phyloP scores from a whole-genome alignment of 2,113 vertebrate species.

The Malurus cyaneus region DNA sequence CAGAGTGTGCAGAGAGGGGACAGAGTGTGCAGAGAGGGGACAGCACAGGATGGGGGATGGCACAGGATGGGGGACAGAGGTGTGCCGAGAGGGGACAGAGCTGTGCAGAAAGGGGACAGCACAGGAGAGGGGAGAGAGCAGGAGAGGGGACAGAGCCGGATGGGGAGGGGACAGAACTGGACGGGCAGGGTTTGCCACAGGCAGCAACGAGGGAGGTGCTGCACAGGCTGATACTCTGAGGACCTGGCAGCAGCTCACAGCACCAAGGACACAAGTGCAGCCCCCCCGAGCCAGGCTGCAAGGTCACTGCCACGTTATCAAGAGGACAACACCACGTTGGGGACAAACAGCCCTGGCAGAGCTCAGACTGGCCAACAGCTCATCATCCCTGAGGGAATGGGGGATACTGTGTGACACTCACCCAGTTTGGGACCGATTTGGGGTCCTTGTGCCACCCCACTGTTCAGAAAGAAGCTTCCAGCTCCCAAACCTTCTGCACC shows the following conservation, averaged over 20 bases:
- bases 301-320: rapidly evolving
- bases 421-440: rapidly evolving
- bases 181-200: too few species aligned
- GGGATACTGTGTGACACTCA: rapidly evolving
- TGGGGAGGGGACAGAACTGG: neutral
- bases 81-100: neutral
- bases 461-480: rapidly evolving
- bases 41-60: neutral
- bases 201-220: neutral
- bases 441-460: neutral
- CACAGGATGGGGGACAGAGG: neutral
- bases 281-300: neutral
- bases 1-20: neutral
- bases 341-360: neutral
- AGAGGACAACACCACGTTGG: rapidly evolving
- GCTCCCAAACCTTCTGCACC: neutral
- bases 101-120: neutral
- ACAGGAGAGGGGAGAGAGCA: neutral
- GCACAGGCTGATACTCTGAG: rapidly evolving
- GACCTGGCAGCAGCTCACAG: neutral
- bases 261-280: neutral
- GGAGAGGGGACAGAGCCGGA: neutral
- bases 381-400: rapidly evolving
- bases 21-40: neutral
- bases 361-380: rapidly evolving